These are phyloP conservation scores for Lota lota DNA, from an alignment of 2,113 vertebrate species.

Conservation along the genomic window DNA sequence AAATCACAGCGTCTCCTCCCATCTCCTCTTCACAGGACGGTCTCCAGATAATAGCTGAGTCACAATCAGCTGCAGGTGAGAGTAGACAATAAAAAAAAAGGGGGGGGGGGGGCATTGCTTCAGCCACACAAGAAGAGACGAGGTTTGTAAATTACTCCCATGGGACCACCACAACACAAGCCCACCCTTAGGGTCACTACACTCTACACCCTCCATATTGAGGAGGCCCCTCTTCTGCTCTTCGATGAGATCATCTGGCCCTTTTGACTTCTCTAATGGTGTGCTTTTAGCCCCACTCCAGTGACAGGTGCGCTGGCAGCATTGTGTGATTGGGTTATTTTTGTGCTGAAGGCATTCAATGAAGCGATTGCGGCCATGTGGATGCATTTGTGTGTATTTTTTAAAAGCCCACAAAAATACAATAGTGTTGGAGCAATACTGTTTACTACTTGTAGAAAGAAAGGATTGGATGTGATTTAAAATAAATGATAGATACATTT, in stretches of 20 bases:
- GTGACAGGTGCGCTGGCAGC: slow-evolving; percentile 16
- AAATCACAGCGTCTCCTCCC: slow-evolving; percentile 33
- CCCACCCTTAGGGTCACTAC: too few relatives aligned
- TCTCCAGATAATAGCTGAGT: slow-evolving; percentile 61
- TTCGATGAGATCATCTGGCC: slow-evolving; percentile 31
- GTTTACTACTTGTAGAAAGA: too few relatives aligned
- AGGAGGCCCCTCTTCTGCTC: slow-evolving; percentile 12
- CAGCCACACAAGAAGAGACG: slow-evolving; percentile 39
- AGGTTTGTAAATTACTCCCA: slow-evolving; percentile 48
- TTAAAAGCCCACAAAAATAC: too few relatives aligned
- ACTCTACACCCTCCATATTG: too few relatives aligned
- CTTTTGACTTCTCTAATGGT: slow-evolving; percentile 45
- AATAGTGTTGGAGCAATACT: too few relatives aligned
- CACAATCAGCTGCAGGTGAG: slow-evolving; percentile 62
- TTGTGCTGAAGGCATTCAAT: too few relatives aligned
- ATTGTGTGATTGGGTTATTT: slow-evolving; percentile 35
- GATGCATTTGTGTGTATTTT: too few relatives aligned
- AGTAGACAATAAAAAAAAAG: too few relatives aligned
- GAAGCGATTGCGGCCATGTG: too few relatives aligned
- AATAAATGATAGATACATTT: too few relatives aligned
- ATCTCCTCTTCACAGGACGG: slow-evolving; percentile 38
- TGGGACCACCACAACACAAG: slow-evolving; percentile 2
- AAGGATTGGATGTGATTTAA: too few relatives aligned
- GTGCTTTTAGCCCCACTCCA: slow-evolving; percentile 31
- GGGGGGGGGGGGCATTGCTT: slow-evolving; percentile 61